Base-by-base conservation (phyloP, 2,797 vertebrate species). In the Linurgus olivaceus region DNA sequence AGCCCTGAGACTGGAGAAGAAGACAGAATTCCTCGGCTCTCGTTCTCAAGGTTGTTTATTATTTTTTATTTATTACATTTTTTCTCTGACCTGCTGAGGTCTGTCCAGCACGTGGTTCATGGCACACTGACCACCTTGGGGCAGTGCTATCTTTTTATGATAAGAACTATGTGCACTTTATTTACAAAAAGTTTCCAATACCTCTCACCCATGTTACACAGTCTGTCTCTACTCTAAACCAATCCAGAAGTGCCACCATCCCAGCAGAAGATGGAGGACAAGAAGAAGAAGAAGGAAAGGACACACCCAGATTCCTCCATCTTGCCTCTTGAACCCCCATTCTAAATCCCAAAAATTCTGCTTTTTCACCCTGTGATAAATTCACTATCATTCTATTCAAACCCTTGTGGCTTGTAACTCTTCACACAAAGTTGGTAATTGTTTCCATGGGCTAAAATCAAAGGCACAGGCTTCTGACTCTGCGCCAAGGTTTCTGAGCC, bases 121-220 rank as follows among this genome's bases (percentile, higher is more conserved):
- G 31, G 31, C 31, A 54, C 19, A n/a, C 18, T 52, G 51, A 21
- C 51, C 2, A 3, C 29, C 31, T 14, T 13, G 3, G 31, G 19
- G 9, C 1, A 4, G 19, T 9, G 13, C 1, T n/a, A 21, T 9
- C 12, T 54, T 54, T 54, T 14, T 14, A 54, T 54, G 21, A 4
- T n/a, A n/a, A 54, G 20, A 54, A 20, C 31, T 14, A 21, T 1
- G 1, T 21, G 31, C 21, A n/a, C 52, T 3, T n/a, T 54, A 54
- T 54, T 54, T n/a, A 54, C 31, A n/a, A 20, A 20, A 13, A 21
- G 21, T 54, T 54, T 21, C 31, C 52, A 52, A 21, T 21, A 54
- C 19, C 31, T n/a, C 14, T 54, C 31, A n/a, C 31, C 13, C 14
- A 0, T 21, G 4, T 54, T n/a, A 54, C 31, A n/a, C 6, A 54